Evolutionary conservation across 2,797 vertebrate genomes (phyloP), one percentile per base, ranked within the genome.

Genomic region (Labroides dimidiatus): DNA sequence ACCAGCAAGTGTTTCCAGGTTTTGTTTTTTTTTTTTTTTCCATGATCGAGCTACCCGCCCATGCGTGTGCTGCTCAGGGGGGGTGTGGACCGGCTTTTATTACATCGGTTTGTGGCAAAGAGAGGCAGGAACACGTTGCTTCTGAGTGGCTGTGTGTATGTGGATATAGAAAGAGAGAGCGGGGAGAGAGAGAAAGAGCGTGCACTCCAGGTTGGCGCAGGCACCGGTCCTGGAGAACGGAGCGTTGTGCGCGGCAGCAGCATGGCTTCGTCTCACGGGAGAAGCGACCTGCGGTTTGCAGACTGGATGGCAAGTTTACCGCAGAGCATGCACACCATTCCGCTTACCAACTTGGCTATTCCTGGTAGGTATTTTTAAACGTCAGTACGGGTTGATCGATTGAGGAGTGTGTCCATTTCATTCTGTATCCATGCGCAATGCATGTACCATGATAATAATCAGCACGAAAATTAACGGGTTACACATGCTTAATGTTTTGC

Each of bases 231-330:
- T 55, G 78, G 80, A 85, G 78, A 89, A 85, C 71, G 48, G 74
- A 85, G 72, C 77, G 60, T 84, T 69, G 84, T 69, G 76, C 77
- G 65, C 74, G 72, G 73, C 81, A 54, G 83, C 92, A 90, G 93
- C 78, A 98, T 99, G 97, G 97, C 97, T 93, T 96, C 97, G 54
- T 98, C 96, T 93, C 96, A 96, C 84, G 96, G 96, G 87, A 97
- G 95, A 90, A 93, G 87, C 63, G 96, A 98, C 89, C 82, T 94
- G 84, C 93, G 94, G 59, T 95, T 96, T 78, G 96, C 96, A 10
- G 97, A 99, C 94, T 99, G 97, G 97, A 99, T 99, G 97, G 93
- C 96, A 81, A 94, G 92, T 92, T 94, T 99, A 88, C 97, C 97
- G 3, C 91, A 92, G 81, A 96, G 92, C 93, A 95, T 98, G 93